A percentile compares a stretch with the other conserved stretches of the same genome.
Conservation (phyloP, 1,140 invertebrate genomes). For the Habropoda laboriosa region DNA sequence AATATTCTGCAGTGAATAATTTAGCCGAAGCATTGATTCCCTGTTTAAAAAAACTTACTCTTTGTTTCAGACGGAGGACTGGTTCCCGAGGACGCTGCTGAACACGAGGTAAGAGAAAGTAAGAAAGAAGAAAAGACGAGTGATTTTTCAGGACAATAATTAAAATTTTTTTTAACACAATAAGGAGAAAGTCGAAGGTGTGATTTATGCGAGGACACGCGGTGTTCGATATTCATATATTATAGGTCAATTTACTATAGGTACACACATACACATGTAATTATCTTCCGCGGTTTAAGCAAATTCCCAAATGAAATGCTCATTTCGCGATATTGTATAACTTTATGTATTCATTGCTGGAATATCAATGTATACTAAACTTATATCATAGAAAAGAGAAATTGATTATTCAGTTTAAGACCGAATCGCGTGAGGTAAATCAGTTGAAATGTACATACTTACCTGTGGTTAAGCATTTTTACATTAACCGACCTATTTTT, state of each 20-base stretch:
- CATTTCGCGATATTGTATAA: constrained; percentile 5
- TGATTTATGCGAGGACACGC: constrained; percentile 23
- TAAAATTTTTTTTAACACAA: not conserved
- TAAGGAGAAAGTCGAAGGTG: not conserved
- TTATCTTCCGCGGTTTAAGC: not conserved
- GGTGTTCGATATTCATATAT: not conserved
- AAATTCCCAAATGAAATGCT: constrained; percentile 6
- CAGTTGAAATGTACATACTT: not conserved
- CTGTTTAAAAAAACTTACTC: constrained; percentile 22
- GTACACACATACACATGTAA: too few relatives aligned
- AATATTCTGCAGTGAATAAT: not conserved
- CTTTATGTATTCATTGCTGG: not conserved
- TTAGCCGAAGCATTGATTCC: not conserved
- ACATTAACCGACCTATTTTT: too few relatives aligned
- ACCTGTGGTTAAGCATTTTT: not conserved
- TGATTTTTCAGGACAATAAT: not conserved
- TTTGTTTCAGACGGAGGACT: constrained; percentile 74
- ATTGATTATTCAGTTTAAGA: not conserved
- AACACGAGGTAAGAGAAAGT: constrained; percentile 68
- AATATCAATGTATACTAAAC: not conserved
- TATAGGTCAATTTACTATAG: not conserved
- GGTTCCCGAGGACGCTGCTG: constrained; percentile 59
- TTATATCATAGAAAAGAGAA: not conserved
- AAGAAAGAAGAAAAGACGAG: constrained; percentile 1
- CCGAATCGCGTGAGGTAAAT: not conserved